Base-by-base conservation (phyloP, 1,140 invertebrate genomes). In the Paracyclopina nana region DNA sequence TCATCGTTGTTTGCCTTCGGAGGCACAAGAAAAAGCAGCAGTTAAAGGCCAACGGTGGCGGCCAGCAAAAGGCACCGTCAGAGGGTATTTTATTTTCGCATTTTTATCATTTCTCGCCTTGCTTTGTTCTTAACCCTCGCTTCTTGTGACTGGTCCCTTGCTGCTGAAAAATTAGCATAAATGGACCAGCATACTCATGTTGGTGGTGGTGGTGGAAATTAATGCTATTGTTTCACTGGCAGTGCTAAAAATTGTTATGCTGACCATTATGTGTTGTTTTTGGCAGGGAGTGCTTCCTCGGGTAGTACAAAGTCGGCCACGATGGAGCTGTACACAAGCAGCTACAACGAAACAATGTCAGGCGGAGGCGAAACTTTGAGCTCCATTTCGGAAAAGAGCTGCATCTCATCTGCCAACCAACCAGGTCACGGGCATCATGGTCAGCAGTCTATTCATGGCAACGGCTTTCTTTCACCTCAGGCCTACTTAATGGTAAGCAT, bases 1-100 rank as follows among this genome's bases (percentile, higher is more conserved):
- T 87, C 62, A 80, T 87, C 55, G 78, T 81, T 51, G 86, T 80
- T 65, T 87, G 82, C 67, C 73, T 87, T 46, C 74, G 81, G 73
- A 67, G 62, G 71, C n/a, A 46, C 9, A 46, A 46, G 26, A 9
- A 46, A 38, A 38, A 38, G 34, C 34, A 38, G 20, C 34, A 38
- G 8, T n/a, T n/a, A n/a, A n/a, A n/a, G n/a, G n/a, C n/a, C n/a
- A n/a, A n/a, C n/a, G n/a, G n/a, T n/a, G n/a, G n/a, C n/a, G n/a
- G n/a, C n/a, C n/a, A n/a, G n/a, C n/a, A n/a, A n/a, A n/a, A 30
- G 29, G 8, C 29, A 30, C 8, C n/a, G 8, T n/a, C 24, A n/a
- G 8, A 42, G n/a, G 8, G n/a, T 28, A 31, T 28, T 16, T 48
- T 27, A 28, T 16, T 28, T 48, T 18, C 45, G 27, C 45, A 28